Evolutionary conservation across 2,797 vertebrate genomes (phyloP).

Genomic region (Sus cebifrons): DNA sequence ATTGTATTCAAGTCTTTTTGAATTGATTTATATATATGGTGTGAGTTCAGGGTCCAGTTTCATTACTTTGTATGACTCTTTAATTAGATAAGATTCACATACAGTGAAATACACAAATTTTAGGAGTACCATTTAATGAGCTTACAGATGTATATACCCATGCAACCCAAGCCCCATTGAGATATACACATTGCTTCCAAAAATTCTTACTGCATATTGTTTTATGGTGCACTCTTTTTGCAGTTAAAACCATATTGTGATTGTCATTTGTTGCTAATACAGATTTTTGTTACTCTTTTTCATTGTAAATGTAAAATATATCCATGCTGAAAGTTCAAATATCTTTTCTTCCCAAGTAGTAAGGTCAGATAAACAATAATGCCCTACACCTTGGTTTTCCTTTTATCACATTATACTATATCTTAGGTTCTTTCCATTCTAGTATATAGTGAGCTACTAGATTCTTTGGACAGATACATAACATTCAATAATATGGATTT

Average conservation of each 20-base stretch:
- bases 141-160: background rate
- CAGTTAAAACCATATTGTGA: conserved; percentile 40
- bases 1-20: background rate
- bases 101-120: background rate
- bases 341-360: background rate
- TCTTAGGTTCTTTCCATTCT: background rate
- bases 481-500: conserved; percentile 1
- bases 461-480: conserved; percentile 26
- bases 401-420: conserved; percentile 23
- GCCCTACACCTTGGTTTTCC: background rate
- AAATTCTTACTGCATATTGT: background rate
- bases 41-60: background rate
- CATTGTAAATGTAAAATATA: background rate
- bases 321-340: conserved; percentile 45
- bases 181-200: background rate
- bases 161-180: background rate
- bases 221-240: background rate
- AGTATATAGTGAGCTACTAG: conserved; percentile 3
- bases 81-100: conserved; percentile 30
- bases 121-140: background rate
- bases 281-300: conserved; percentile 35
- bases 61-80: background rate
- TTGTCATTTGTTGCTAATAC: conserved; percentile 22
- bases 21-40: conserved; percentile 6
- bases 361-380: background rate